A percentile compares a stretch with the other conserved stretches of the same genome.
phyloP scores from a whole-genome alignment of 2,797 vertebrate genomes.

The Sorex maritimensis region DNA sequence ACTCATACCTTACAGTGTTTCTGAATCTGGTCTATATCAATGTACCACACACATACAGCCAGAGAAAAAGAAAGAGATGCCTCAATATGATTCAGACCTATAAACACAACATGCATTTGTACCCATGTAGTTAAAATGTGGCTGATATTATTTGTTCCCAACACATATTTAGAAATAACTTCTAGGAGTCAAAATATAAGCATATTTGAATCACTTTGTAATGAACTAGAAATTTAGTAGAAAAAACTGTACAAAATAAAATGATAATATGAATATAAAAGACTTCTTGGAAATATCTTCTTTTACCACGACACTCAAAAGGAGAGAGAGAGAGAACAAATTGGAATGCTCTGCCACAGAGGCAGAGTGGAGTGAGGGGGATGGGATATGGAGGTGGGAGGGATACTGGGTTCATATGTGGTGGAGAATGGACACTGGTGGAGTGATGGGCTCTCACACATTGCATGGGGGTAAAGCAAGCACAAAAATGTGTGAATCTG shows the following conservation, averaged over 20 bases:
- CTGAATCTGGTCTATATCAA: background rate
- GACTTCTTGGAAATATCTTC: background rate
- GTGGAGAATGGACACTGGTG: too few relatives aligned
- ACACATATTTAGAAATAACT: slow-evolving; percentile 67
- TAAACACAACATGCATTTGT: background rate
- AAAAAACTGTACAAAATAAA: slow-evolving; percentile 28
- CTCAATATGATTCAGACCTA: background rate
- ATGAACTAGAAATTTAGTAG: background rate
- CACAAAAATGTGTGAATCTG: too few relatives aligned
- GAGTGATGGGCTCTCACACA: too few relatives aligned
- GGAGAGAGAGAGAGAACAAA: too few relatives aligned
- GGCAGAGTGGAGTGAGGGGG: too few relatives aligned
- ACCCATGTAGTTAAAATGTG: background rate
- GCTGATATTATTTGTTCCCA: slow-evolving; percentile 54
- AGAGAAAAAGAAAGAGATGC: background rate
- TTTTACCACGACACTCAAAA: background rate
- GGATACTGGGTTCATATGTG: too few relatives aligned
- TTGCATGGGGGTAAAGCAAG: too few relatives aligned
- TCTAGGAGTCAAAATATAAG: slow-evolving; percentile 55
- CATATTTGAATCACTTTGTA: slow-evolving; percentile 48
- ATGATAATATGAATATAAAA: slow-evolving; percentile 7
- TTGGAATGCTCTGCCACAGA: too few relatives aligned
- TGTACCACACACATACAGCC: background rate
- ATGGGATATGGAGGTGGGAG: too few relatives aligned
- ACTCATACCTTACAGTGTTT: background rate